These are phyloP conservation scores for Pseudochromis fuscus DNA, from an alignment of 2,797 vertebrate genomes.

Conservation along the genomic window DNA sequence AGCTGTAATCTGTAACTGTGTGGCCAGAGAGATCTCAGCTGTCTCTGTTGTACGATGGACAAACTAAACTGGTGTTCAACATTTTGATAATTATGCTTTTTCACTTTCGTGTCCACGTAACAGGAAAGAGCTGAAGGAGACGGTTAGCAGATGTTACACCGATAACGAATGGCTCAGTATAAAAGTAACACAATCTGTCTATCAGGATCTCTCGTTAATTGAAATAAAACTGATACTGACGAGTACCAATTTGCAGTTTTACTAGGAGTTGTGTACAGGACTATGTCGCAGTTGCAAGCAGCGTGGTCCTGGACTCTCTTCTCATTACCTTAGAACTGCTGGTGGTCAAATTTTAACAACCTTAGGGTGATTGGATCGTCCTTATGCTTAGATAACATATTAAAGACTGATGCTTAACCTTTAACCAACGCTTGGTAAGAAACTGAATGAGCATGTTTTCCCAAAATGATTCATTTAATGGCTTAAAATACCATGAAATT, in stretches of 20 bases:
- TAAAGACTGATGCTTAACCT: neutral
- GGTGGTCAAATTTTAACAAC: neutral
- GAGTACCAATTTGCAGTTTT: neutral
- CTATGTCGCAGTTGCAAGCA: neutral
- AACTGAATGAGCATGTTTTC: neutral
- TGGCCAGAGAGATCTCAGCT: neutral
- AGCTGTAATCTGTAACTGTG: slow-evolving; percentile 19
- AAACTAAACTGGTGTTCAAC: too few species aligned
- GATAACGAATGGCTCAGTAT: too few species aligned
- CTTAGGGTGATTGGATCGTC: neutral
- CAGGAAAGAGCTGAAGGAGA: neutral
- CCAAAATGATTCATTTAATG: neutral
- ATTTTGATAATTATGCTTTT: too few species aligned
- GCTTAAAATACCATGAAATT: neutral
- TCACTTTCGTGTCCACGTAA: too few species aligned
- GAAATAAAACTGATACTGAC: too few species aligned
- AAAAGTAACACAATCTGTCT: neutral
- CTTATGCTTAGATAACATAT: slow-evolving; percentile 6
- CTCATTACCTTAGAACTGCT: neutral
- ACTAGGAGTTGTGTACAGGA: neutral
- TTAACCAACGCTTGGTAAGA: neutral
- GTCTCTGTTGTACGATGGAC: neutral
- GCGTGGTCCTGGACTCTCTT: too few species aligned
- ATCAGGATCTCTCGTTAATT: neutral
- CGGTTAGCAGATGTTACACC: too few species aligned